Conservation (phyloP, 2,113 vertebrate genomes). For the Chitala chitala region DNA sequence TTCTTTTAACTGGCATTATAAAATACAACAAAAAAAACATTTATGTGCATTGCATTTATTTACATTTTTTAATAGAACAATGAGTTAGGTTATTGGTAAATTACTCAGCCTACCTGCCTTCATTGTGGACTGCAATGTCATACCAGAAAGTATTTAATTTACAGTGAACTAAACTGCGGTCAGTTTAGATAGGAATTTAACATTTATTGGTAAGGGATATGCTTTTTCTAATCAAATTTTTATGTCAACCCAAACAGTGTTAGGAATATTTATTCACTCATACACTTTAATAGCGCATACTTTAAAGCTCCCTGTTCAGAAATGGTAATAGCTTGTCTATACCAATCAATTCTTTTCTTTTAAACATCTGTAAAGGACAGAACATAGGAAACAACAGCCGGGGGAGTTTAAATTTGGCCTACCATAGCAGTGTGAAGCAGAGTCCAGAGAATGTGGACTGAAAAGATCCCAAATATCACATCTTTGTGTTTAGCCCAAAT, state of each 20-base stretch:
- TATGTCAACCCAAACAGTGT: neutral
- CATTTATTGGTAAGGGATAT: neutral
- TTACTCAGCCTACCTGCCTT: conserved; percentile 14
- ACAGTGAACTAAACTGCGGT: neutral
- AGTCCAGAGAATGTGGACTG: neutral
- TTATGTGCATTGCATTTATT: neutral
- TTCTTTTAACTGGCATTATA: neutral
- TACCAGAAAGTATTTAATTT: neutral
- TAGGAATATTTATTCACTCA: neutral
- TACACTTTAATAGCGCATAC: neutral
- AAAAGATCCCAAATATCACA: neutral
- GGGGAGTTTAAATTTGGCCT: neutral
- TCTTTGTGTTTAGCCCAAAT: neutral
- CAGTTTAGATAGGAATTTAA: neutral
- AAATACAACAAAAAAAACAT: neutral
- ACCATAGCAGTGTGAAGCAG: neutral
- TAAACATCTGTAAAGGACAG: neutral
- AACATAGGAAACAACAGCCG: neutral
- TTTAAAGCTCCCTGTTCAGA: too few relatives aligned
- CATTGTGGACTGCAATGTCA: conserved; percentile 12
- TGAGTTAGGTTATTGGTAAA: neutral
- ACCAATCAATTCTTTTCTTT: neutral
- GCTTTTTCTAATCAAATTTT: neutral
- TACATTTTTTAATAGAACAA: conserved; percentile 10
- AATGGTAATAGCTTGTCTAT: too few relatives aligned